A percentile compares a stretch with the other conserved stretches of the same genome.
Conservation (phyloP, 1,140 invertebrate genomes). For the Asbolus verrucosus region DNA sequence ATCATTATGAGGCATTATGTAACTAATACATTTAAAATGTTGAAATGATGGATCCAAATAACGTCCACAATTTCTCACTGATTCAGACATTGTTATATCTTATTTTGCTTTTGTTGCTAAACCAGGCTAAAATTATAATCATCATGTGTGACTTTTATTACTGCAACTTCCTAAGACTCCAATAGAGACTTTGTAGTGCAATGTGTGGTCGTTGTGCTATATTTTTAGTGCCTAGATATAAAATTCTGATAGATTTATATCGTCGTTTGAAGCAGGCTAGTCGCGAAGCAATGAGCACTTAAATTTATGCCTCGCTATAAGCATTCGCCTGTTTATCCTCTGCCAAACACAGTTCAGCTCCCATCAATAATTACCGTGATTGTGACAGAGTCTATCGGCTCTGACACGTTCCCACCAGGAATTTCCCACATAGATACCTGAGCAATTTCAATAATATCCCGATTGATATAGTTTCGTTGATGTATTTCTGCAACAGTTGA, state of each 20-base stretch:
- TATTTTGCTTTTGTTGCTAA: no score
- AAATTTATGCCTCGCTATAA: constrained; percentile 12
- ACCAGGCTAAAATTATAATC: no score
- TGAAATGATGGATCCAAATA: no score
- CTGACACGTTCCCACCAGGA: neutral
- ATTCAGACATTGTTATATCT: no score
- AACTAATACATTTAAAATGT: no score
- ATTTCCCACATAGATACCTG: constrained; percentile 13
- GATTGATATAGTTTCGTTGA: constrained; percentile 48
- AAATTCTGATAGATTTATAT: constrained; percentile 10
- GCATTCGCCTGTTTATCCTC: no score
- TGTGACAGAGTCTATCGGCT: neutral
- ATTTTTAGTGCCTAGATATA: constrained; percentile 1
- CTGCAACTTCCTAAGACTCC: no score
- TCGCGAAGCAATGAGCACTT: neutral
- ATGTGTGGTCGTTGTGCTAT: neutral
- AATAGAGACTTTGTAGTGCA: neutral
- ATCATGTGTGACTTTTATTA: no score
- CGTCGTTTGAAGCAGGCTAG: constrained; percentile 1
- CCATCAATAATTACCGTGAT: constrained; percentile 11
- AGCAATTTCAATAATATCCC: constrained; percentile 48
- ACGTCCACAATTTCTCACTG: no score
- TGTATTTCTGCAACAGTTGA: constrained; percentile 52
- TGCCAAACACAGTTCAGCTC: no score
- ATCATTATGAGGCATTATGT: no score